Evolutionary conservation across 2,888 invertebrate species (phyloP).

Genomic region (Andrena minutula): DNA sequence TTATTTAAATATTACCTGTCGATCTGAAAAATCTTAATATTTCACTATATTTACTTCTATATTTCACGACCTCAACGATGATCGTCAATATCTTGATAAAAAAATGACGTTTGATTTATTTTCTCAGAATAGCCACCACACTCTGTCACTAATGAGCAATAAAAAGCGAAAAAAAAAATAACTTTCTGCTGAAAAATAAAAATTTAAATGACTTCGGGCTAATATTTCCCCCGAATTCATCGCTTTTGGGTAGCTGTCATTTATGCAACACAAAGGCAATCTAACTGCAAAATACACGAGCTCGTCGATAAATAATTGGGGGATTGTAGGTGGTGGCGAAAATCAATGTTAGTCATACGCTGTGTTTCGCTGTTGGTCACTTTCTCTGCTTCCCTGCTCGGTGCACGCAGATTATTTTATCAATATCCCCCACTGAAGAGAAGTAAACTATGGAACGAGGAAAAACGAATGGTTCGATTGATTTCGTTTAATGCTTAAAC

Average conservation of each 20-base stretch:
- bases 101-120: too few relatives aligned
- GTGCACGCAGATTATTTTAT: conserved; percentile 30
- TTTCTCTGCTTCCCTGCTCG: conserved; percentile 14
- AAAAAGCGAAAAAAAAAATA: too few relatives aligned
- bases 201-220: too few relatives aligned
- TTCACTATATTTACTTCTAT: too few relatives aligned
- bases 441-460: conserved; percentile 5
- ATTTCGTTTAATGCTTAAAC: conserved; percentile 8
- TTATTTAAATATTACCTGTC: too few relatives aligned
- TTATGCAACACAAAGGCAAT: background rate
- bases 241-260: background rate
- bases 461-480: background rate
- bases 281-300: conserved; percentile 16
- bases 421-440: conserved; percentile 12
- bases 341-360: conserved; percentile 27
- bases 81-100: too few relatives aligned
- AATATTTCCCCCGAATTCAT: background rate
- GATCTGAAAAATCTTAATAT: too few relatives aligned
- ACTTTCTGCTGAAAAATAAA: too few relatives aligned
- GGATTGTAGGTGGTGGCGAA: conserved; percentile 24
- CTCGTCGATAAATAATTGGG: conserved; percentile 22
- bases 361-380: conserved; percentile 4
- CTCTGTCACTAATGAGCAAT: too few relatives aligned
- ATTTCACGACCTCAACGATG: too few relatives aligned
- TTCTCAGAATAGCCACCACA: too few relatives aligned